Evolutionary conservation across 2,888 invertebrate genomes (phyloP).

Genomic region (Tigriopus californicus): DNA sequence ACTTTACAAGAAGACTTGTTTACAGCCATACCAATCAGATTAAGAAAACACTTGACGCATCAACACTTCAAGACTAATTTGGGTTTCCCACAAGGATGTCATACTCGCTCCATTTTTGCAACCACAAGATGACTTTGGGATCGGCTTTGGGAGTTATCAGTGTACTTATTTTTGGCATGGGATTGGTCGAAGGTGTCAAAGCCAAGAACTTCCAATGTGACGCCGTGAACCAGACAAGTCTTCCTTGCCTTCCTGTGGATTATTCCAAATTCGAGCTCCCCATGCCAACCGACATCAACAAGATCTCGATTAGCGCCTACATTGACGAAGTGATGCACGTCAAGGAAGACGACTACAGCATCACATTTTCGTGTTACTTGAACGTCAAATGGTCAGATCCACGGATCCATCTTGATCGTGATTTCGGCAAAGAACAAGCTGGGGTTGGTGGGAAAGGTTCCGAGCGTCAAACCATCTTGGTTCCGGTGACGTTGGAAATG

Average conservation of each 20-base stretch:
- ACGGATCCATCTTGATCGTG: slow-evolving; percentile 5
- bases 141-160: too few species aligned
- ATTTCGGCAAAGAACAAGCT: slow-evolving; percentile 1
- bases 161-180: too few species aligned
- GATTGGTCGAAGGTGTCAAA: too few species aligned
- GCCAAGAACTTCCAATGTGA: too few species aligned
- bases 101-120: too few species aligned
- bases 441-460: slow-evolving; percentile 2
- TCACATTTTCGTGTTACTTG: slow-evolving; percentile 15
- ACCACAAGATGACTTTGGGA: too few species aligned
- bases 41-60: too few species aligned
- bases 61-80: too few species aligned
- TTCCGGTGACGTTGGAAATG: slow-evolving; percentile 12
- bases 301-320: not conserved
- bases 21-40: too few species aligned
- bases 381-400: slow-evolving; percentile 13
- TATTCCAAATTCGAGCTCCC: slow-evolving; percentile 15
- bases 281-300: slow-evolving; percentile 1
- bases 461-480: not conserved
- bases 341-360: slow-evolving; percentile 16
- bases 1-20: too few species aligned
- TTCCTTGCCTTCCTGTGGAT: slow-evolving; percentile 5
- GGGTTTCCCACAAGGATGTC: too few species aligned
- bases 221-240: too few species aligned
- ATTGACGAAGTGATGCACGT: slow-evolving; percentile 11